Base-by-base conservation (phyloP, 2,113 vertebrate genomes). In the Machaerirhynchus nigripectus region DNA sequence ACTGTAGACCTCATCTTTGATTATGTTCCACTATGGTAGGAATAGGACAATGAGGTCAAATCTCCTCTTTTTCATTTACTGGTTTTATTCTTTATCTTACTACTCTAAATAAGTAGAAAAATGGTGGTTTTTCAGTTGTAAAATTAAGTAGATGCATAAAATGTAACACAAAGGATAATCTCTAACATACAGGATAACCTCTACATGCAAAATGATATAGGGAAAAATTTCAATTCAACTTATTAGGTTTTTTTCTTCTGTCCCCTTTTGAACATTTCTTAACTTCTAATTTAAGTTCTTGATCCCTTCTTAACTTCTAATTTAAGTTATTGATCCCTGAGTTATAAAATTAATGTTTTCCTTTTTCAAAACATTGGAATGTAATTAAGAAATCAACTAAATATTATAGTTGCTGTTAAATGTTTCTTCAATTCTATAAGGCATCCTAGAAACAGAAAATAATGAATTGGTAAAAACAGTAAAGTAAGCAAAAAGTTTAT, bases 401-500 rank as follows among this genome's bases (percentile, higher is more conserved):
- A 78, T 61, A 64, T 73, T 79, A 42, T 22, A 30, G 22, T 27
- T 53, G 7, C 8, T 82, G 19, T 39, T 71, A 56, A 82, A 44
- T 44, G 9, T 27, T 78, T 81, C 23, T 46, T 89, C 42, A 82
- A 24, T 75, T 91, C 52, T 78, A 39, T 4, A 4, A 52, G 35
- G 26, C 40, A 73, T 49, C 12, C 6, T 70, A 69, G 49, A 73
- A 87, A 61, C 13, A 69, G 33, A 61, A 94, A 60, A 3, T 65
- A 79, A 68, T 73, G 37, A 79, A 84, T 53, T 65, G n/a, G 15
- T 79, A 93, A 93, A 91, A 87, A 89, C 21, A 61, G 27, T 33
- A 33, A 84, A 91, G 18, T 70, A 78, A 89, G 80, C 47, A 95
- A 74, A 87, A 94, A 69, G 67, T 86, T 93, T 94, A 61, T 42